Percentiles rank a stretch among this genome's conserved stretches.
Evolutionary conservation across 2,888 invertebrate species (phyloP).

Genomic region (Thymelicus acteon): DNA sequence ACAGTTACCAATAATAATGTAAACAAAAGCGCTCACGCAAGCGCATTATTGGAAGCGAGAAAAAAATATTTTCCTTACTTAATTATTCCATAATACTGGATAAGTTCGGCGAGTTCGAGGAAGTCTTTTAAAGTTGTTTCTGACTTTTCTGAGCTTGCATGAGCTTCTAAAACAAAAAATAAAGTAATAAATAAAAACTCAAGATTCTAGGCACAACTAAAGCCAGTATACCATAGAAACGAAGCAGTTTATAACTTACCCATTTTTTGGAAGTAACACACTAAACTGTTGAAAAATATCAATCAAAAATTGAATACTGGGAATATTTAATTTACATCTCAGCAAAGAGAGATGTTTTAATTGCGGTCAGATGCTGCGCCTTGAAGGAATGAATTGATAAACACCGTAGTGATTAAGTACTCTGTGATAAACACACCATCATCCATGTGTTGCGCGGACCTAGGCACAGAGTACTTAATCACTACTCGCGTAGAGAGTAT

Average conservation of each 20-base stretch:
- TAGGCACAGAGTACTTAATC: too few relatives aligned
- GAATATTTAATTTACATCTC: too few relatives aligned
- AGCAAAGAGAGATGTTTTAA: too few relatives aligned
- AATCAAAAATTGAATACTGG: too few relatives aligned
- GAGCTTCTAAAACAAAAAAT: slow-evolving; percentile 36
- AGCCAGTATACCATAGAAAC: slow-evolving; percentile 4
- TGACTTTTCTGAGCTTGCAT: slow-evolving; percentile 30
- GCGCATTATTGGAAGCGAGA: slow-evolving; percentile 20
- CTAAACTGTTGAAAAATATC: too few relatives aligned
- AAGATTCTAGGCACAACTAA: slow-evolving; percentile 16
- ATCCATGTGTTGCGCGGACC: too few relatives aligned
- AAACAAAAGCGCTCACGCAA: slow-evolving; percentile 32
- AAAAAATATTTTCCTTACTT: slow-evolving; percentile 79
- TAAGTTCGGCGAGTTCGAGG: slow-evolving; percentile 96
- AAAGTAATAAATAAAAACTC: slow-evolving; percentile 21
- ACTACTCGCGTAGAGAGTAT: too few relatives aligned
- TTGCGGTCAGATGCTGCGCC: too few relatives aligned
- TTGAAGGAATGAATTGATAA: too few relatives aligned
- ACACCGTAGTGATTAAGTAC: too few relatives aligned
- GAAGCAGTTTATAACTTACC: slow-evolving; percentile 11
- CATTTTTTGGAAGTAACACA: background rate
- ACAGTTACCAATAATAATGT: slow-evolving; percentile 15
- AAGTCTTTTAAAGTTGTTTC: slow-evolving; percentile 87
- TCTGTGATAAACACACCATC: too few relatives aligned
- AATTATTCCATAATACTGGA: slow-evolving; percentile 94